Percentiles rank a stretch among this genome's conserved stretches.
These are phyloP conservation scores for Selene dorsalis DNA, from an alignment of 2,797 vertebrate genomes.

Conservation along the genomic window DNA sequence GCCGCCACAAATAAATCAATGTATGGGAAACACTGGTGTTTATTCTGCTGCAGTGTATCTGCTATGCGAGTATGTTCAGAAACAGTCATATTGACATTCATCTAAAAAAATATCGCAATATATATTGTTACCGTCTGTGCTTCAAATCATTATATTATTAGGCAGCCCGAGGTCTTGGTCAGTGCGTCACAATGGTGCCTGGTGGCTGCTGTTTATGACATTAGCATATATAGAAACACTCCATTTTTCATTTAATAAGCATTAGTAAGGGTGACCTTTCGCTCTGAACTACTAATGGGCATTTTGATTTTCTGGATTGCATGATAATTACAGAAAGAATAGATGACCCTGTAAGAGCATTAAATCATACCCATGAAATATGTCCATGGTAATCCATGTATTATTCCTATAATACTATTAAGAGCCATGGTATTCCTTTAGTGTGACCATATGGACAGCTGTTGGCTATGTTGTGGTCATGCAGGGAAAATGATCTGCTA, in stretches of 20 bases:
- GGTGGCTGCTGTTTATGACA: slow-evolving; percentile 39
- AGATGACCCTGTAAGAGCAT: slow-evolving; percentile 61
- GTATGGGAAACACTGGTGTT: too few relatives aligned
- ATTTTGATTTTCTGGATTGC: slow-evolving; percentile 70
- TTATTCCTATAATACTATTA: slow-evolving; percentile 61
- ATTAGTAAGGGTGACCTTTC: slow-evolving; percentile 71
- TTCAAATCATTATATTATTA: too few relatives aligned
- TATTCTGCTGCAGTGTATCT: too few relatives aligned
- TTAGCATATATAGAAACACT: slow-evolving; percentile 53
- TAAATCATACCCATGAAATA: slow-evolving; percentile 73
- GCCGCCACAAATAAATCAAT: too few relatives aligned
- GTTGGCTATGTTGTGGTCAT: slow-evolving; percentile 16
- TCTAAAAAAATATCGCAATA: too few relatives aligned
- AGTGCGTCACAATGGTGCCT: slow-evolving; percentile 10
- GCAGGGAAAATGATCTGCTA: not conserved
- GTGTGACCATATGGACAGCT: slow-evolving; percentile 17
- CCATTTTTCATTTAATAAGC: slow-evolving; percentile 65
- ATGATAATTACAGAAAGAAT: slow-evolving; percentile 69
- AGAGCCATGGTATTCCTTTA: slow-evolving; percentile 37
- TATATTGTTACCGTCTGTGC: too few relatives aligned
- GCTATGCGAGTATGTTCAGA: too few relatives aligned
- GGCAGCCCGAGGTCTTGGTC: not conserved
- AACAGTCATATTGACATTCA: too few relatives aligned
- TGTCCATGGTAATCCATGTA: slow-evolving; percentile 58
- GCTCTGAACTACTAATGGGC: slow-evolving; percentile 60